Evolutionary conservation across 2,888 invertebrate species (phyloP), one percentile per base, ranked within the genome.

Genomic region (Tetanocera ferruginea): DNA sequence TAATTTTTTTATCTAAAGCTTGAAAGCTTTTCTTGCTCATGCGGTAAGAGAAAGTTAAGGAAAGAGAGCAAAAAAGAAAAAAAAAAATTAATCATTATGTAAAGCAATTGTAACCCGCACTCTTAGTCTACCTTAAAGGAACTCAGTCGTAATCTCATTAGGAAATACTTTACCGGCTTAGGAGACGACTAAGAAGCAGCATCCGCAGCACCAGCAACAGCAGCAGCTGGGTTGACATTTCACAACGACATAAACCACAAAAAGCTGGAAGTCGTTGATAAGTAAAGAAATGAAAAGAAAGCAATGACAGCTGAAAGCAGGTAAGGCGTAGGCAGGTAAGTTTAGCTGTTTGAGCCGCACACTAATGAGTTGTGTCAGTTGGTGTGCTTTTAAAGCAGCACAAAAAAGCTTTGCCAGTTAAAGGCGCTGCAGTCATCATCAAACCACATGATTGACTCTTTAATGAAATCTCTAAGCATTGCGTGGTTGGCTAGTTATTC

Each of bases 121-220:
- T 25, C 51, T 37, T 5, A 31, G 14, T 23, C 55, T 23, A n/a
- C n/a, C 17, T 19, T n/a, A 34, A 69, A 51, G 52, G n/a, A 69
- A 69, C 23, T 51, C 69, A n/a, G 19, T 31, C 51, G 69, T 72
- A 72, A 72, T 72, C 72, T 72, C 72, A 72, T 72, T 60, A 72
- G 72, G 72, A 57, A 57, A 57, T 57, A 37, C 57, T 60, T 57
- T 43, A 72, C 37, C 37, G 31, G 72, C 72, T 57, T 37, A 72
- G 34, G 1, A 19, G 71, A 71, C 19, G 6, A 0, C 19, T 34
- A 43, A 67, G 67, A 49, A 25, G 43, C 49, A 66, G 34, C 31
- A 14, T 31, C 23, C 66, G 17, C 8, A 25, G n/a, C 19, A 57
- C 23, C 31, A 23, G 23, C 55, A 14, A 14, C 23, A 57, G 37